A percentile compares a stretch with the other conserved stretches of the same genome.
Evolutionary conservation across 1,140 invertebrate species (phyloP).

Genomic region (Bicyclus anynana): DNA sequence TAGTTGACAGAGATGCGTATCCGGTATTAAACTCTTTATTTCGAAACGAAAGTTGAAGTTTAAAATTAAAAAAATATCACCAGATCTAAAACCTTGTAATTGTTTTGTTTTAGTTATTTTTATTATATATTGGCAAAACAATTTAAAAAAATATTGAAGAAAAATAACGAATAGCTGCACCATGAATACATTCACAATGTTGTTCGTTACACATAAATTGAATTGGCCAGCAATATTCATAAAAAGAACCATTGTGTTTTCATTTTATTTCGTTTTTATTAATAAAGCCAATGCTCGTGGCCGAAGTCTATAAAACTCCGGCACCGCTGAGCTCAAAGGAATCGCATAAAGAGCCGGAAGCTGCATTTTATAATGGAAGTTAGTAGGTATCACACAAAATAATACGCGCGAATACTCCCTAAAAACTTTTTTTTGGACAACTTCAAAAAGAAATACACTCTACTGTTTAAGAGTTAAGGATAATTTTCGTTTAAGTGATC

Average conservation of each 20-base stretch:
- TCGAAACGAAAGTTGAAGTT: too few species aligned
- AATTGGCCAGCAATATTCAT: neutral
- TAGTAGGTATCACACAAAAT: conserved; percentile 18
- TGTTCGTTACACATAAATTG: neutral
- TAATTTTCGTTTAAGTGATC: neutral
- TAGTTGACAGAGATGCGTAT: too few species aligned
- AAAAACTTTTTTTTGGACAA: neutral
- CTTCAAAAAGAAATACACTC: neutral
- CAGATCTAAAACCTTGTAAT: too few species aligned
- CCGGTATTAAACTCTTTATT: too few species aligned
- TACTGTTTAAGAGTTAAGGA: neutral
- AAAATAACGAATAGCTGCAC: too few species aligned
- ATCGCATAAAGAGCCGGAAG: conserved; percentile 16
- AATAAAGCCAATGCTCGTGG: neutral
- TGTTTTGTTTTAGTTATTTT: too few species aligned
- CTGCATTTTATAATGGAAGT: conserved; percentile 18
- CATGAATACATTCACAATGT: too few species aligned
- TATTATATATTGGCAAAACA: too few species aligned
- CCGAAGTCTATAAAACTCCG: conserved; percentile 5
- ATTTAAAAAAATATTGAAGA: too few species aligned
- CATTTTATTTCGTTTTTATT: neutral
- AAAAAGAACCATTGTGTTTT: neutral
- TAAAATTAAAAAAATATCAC: too few species aligned
- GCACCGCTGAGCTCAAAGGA: conserved; percentile 3
- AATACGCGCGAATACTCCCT: conserved; percentile 13